A percentile compares a stretch with the other conserved stretches of the same genome.
Evolutionary conservation across 2,113 vertebrate species (phyloP).

Genomic region (Cochlearius cochlearius): DNA sequence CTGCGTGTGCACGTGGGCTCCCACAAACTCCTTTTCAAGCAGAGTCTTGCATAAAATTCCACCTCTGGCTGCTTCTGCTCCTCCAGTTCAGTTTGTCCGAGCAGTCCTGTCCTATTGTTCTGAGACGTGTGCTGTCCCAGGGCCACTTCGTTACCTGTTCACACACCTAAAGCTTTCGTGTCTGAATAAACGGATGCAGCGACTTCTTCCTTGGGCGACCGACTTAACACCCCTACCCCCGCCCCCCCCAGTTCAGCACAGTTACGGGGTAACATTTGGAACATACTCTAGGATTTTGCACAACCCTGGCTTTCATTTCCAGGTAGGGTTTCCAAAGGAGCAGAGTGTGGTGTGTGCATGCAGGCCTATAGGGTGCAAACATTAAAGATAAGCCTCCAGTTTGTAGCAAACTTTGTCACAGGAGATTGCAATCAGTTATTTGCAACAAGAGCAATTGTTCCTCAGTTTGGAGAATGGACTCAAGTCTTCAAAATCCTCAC

Average conservation of each 20-base stretch:
- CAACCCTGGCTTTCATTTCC: background rate
- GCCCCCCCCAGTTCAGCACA: background rate
- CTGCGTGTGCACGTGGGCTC: background rate
- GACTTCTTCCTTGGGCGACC: background rate
- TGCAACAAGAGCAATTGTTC: background rate
- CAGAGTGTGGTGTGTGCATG: background rate
- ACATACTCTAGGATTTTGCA: background rate
- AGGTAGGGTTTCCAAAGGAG: background rate
- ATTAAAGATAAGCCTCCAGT: accelerated
- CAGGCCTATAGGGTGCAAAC: background rate
- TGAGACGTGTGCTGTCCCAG: background rate
- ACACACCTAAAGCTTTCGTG: accelerated
- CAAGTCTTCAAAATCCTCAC: background rate
- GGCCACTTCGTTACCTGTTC: background rate
- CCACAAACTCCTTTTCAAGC: background rate
- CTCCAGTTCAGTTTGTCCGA: background rate
- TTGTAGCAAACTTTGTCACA: background rate
- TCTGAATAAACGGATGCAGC: no score
- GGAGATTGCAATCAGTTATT: background rate
- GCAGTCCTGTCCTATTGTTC: background rate
- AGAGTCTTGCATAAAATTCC: background rate
- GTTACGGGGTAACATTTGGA: accelerated
- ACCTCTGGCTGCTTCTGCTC: background rate
- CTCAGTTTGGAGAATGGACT: background rate
- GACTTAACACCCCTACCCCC: no score